Base-by-base conservation (phyloP, 2,888 invertebrate species). In the Herminia tarsipennalis region DNA sequence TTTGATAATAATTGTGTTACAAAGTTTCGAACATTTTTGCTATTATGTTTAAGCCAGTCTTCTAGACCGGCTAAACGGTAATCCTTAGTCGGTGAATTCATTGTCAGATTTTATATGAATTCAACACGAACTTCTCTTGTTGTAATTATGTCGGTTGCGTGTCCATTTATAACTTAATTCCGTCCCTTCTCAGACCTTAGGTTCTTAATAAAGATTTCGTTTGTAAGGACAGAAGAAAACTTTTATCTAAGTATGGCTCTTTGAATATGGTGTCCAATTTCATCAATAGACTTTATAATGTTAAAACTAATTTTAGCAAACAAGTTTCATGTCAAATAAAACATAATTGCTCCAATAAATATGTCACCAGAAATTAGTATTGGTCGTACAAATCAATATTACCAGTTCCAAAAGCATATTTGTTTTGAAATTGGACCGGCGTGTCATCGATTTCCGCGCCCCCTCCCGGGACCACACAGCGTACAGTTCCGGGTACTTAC, bases 351-450 rank as follows among this genome's bases (percentile, higher is more conserved):
- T n/a, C 33, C 18, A 36, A 17, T 42, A 29, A 36, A 42, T 42
- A 13, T 3, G 22, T 28, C 34, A 22, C 34, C 2, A 24, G 20
- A 28, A 45, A 41, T 49, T 3, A 37, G 28, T 38, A 29, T 41
- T 25, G 6, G 40, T 48, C 37, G 51, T 56, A 59, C 48, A 58
- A 70, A 74, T 74, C 75, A 70, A 73, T 73, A 70, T 17, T 50
- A 25, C 12, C 29, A 39, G 63, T 66, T 47, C 57, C 63, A 54
- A 74, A 67, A 63, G 56, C 58, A 43, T 50, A 59, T 73, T 75
- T 76, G 67, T 74, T 73, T 71, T 76, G 74, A 69, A 76, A 76
- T 63, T 66, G 62, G 69, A 76, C 65, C 67, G 56, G 22, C 49
- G 56, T 66, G 71, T 70, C 77, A 76, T 74, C 67, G 76, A 76